Base-by-base conservation (phyloP, 1,140 invertebrate species). In the Achatina immaculata region DNA sequence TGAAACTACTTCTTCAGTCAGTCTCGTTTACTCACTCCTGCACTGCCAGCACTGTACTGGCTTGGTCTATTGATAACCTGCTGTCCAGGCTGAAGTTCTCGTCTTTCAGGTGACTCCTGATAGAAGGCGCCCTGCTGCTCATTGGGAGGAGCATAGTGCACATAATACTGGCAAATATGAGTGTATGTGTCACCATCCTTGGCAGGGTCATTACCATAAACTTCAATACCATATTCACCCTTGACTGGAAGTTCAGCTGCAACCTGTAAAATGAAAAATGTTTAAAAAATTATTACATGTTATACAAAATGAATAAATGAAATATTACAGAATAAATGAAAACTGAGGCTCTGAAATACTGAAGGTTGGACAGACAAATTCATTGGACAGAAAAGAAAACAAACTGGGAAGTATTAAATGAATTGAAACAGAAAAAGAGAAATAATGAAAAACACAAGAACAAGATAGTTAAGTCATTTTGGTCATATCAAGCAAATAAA, bases 171-270 rank as follows among this genome's bases (percentile, higher is more conserved):
- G 82, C 88, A 91, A 31, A 90, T 88, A 72, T 91, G 90, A 24
- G 88, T 91, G 84, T 90, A 91, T 7, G 91, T 91, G 85, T 90
- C 90, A 0, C 89, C 90, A 84, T 91, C 90, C 69, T 88, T 89
- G 16, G 86, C 85, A 11, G 90, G 90, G 78, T 91, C 90, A 81
- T 92, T 92, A 31, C 89, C 89, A 73, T 91, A 92, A 66, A 92
- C 87, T 83, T 91, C 91, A 58, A 91, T 85, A 40, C 89, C 90
- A 84, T 91, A 91, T 82, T 91, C 90, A 28, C 91, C 91, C 16
- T 81, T 80, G 21, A 75, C 38, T 28, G 91, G 91, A 1, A 90
- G 83, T 21, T 85, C 81, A 7, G 85, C 85, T 9, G 79, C 83
- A n/a, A 90, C 86, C 82, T 83, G 76, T 11, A 34, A 24, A 55